phyloP scores from a whole-genome alignment of 2,797 vertebrate species.

The Anolis apletophallus region DNA sequence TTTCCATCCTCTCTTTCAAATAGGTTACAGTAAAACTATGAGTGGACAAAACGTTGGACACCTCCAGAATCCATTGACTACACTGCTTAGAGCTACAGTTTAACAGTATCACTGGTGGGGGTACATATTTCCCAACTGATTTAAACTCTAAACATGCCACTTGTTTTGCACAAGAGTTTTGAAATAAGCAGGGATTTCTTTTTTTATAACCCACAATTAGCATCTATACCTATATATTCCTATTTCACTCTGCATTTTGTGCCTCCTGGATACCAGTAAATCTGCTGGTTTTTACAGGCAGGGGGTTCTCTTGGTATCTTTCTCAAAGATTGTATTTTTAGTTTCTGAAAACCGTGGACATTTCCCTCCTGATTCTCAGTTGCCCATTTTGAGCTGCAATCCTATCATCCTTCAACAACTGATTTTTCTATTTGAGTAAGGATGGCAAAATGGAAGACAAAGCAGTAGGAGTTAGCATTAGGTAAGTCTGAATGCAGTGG shows the following conservation, averaged over 20 bases:
- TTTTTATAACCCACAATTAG: neutral
- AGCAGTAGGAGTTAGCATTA: neutral
- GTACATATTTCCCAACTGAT: no score
- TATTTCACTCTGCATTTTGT: neutral
- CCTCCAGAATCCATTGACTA: no score
- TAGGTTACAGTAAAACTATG: neutral
- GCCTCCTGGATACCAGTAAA: neutral
- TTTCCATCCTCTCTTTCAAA: neutral
- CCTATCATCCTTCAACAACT: neutral
- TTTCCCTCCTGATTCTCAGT: neutral
- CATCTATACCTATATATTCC: no score
- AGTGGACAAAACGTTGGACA: neutral
- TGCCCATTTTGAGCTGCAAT: neutral
- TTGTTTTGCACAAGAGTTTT: no score
- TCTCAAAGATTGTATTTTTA: neutral
- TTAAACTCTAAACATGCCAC: no score
- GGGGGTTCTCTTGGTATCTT: neutral
- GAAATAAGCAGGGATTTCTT: no score
- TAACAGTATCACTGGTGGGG: no score
- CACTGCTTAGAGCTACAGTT: neutral
- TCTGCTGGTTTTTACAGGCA: neutral
- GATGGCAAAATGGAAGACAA: neutral
- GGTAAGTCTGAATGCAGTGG: neutral
- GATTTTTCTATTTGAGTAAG: neutral
- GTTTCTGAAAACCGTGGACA: neutral